phyloP scores from a whole-genome alignment of 1,140 invertebrate species.

The Philotrypesis tridentata region DNA sequence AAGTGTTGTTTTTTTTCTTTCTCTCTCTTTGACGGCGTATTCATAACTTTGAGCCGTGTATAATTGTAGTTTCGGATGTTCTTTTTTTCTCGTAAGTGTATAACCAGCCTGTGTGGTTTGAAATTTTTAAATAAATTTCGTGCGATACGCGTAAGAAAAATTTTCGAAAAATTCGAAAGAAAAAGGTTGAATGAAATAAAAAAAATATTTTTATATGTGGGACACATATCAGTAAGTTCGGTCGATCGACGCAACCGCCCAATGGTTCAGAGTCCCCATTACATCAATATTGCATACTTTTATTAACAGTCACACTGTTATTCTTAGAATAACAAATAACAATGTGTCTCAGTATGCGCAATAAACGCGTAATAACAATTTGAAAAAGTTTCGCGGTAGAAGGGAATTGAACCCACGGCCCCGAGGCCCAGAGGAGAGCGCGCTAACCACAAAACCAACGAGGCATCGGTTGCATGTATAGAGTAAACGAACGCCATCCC shows the following conservation, averaged over 20 bases:
- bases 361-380: neutral
- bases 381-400: neutral
- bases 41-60: neutral
- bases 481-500: too few species aligned
- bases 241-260: constrained; percentile 52
- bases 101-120: too few species aligned
- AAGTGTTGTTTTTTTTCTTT: too few species aligned
- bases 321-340: constrained; percentile 27
- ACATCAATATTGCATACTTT: constrained; percentile 47
- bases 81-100: too few species aligned
- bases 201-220: constrained; percentile 22
- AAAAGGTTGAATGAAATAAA: neutral
- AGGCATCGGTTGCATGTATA: neutral
- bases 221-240: constrained; percentile 57
- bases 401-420: neutral
- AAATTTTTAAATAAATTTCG: too few species aligned
- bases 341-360: constrained; percentile 42
- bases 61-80: too few species aligned
- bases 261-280: constrained; percentile 59
- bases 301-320: constrained; percentile 24
- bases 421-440: neutral
- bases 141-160: too few species aligned
- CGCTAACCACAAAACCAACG: neutral
- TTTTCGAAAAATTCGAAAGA: too few species aligned
- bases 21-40: too few species aligned